phyloP scores from a whole-genome alignment of 2,113 vertebrate genomes.

The Aix galericulata region DNA sequence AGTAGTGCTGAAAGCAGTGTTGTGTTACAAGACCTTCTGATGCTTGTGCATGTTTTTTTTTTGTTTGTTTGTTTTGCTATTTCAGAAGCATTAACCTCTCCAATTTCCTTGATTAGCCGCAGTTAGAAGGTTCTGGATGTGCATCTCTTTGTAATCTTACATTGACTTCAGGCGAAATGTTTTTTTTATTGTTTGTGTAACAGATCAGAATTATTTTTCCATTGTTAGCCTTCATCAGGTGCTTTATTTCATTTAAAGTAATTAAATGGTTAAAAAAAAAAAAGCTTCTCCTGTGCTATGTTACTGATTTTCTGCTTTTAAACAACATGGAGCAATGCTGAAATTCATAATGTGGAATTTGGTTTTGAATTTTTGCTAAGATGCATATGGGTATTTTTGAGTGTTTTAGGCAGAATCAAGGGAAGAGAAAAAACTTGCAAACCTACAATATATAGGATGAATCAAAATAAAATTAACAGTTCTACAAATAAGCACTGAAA shows the following conservation, averaged over 20 bases:
- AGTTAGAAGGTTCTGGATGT: slow-evolving; percentile 28
- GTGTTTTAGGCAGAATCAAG: not conserved
- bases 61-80: not conserved
- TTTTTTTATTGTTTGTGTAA: slow-evolving; percentile 16
- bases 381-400: not conserved
- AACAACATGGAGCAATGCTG: not conserved
- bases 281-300: not conserved
- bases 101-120: slow-evolving; percentile 47
- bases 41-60: not conserved
- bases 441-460: not conserved
- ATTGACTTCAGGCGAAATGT: slow-evolving; percentile 18
- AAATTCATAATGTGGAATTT: not conserved
- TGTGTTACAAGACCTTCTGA: not conserved
- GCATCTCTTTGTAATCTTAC: slow-evolving; percentile 16
- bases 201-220: not conserved
- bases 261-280: not conserved
- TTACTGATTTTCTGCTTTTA: not conserved
- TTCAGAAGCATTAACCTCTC: not conserved
- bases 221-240: slow-evolving; percentile 28
- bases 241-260: slow-evolving; percentile 14
- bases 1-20: not conserved
- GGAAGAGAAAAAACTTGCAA: not conserved
- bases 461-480: not conserved
- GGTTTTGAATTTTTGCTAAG: not conserved
- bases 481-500: not conserved